Conservation (phyloP, 2,113 vertebrate genomes). For the Lophochroa leadbeateri region DNA sequence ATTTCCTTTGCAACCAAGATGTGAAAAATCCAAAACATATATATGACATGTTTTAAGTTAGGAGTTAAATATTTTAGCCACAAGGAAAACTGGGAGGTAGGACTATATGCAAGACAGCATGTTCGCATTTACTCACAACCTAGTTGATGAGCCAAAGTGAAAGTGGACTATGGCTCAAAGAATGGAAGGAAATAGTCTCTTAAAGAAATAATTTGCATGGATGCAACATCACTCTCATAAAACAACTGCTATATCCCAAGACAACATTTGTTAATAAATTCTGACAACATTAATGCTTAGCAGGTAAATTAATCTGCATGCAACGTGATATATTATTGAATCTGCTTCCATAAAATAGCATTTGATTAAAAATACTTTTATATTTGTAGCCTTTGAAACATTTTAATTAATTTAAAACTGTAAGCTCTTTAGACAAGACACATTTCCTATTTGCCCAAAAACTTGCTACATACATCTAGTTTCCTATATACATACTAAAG, state of each 20-base stretch:
- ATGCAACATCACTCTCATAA: neutral
- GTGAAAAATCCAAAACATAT: neutral
- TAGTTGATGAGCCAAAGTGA: neutral
- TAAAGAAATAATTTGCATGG: neutral
- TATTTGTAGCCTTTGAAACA: too few relatives aligned
- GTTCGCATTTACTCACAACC: neutral
- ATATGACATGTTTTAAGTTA: neutral
- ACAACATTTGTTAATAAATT: neutral
- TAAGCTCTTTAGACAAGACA: too few relatives aligned
- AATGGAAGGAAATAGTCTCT: neutral
- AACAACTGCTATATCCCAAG: neutral
- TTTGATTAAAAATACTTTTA: too few relatives aligned
- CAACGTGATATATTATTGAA: too few relatives aligned
- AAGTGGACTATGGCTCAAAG: neutral
- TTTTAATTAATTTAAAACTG: too few relatives aligned
- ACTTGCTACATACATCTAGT: too few relatives aligned
- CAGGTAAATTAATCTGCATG: too few relatives aligned
- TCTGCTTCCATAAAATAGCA: too few relatives aligned
- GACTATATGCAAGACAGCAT: fast-evolving
- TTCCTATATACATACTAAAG: neutral
- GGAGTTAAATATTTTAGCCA: neutral
- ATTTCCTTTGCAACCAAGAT: neutral
- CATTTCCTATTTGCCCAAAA: too few relatives aligned
- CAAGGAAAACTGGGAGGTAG: neutral
- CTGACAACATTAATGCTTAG: too few relatives aligned